Base-by-base conservation (phyloP, 1,140 invertebrate genomes). In the Plectrocnemia conspersa region DNA sequence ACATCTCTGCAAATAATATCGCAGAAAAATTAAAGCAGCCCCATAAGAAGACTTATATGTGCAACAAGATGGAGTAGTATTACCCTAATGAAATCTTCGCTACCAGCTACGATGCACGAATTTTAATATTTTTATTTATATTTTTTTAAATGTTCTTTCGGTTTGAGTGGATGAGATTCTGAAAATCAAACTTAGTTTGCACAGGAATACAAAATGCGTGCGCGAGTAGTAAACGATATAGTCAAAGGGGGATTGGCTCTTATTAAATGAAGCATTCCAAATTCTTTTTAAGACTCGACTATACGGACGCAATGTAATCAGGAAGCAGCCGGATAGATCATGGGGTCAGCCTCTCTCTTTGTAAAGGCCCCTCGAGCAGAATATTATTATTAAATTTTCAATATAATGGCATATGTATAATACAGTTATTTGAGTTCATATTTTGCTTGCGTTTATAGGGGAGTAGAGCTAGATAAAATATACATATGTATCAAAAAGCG, bases 1-100 rank as follows among this genome's bases (percentile, higher is more conserved):
- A 15, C 47, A 22, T 44, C 29, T 15, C 33, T 22, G 40, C 47
- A 48, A 59, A 59, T 59, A 52, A 59, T 52, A 55, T 41, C 46
- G 13, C 41, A 52, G 29, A 59, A 59, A 59, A 59, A 59, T 59
- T 59, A 59, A 59, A 59, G 57, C 57, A 59, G 52, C 52, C 52
- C 29, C 47, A 59, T 42, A 38, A 46, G 57, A 54, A 55, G 53
- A 48, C 44, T 7, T 55, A 55, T 40, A 55, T n/a, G 25, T 59
- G 58, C 58, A 59, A 40, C 53, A 52, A 23, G 53, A 52, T 55
- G 42, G 45, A 52, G 45, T 55, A 41, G 22, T 52, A 56, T 55
- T 56, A 56, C 52, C 53, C 58, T 55, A 59, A 59, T 59, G 58
- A 59, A 59, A 55, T 59, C 58, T 59, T 52, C 52, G 27, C 42